Percentiles rank a stretch among this genome's conserved stretches.
These are phyloP conservation scores for Drosophila mimetica DNA, from an alignment of 2,888 invertebrate species.

Conservation along the genomic window DNA sequence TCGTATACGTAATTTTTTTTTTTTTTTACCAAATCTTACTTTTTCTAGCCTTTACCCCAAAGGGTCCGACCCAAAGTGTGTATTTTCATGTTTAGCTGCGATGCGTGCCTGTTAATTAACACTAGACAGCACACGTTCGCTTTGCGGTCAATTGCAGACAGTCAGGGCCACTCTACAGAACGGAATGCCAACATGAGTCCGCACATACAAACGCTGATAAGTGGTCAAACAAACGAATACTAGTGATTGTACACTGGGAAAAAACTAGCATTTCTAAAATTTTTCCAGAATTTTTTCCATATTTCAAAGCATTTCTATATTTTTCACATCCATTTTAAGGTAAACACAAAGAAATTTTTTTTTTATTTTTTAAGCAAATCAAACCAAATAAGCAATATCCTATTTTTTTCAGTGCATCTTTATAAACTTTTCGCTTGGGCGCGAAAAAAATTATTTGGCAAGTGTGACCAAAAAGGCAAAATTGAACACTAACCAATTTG, in stretches of 20 bases:
- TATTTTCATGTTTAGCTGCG: constrained; percentile 19
- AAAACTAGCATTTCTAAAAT: no score
- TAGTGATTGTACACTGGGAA: constrained; percentile 4
- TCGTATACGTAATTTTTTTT: neutral
- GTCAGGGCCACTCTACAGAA: constrained; percentile 38
- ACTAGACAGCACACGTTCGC: constrained; percentile 38
- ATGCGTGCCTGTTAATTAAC: constrained; percentile 45
- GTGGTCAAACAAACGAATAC: constrained; percentile 22
- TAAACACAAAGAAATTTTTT: neutral
- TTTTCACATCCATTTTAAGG: no score
- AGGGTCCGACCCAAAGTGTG: constrained; percentile 18
- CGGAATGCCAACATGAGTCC: constrained; percentile 28
- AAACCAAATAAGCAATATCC: neutral
- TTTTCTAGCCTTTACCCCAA: neutral
- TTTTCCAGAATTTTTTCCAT: no score
- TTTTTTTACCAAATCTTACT: neutral
- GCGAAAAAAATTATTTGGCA: constrained; percentile 15
- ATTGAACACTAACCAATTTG: constrained; percentile 3
- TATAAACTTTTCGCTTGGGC: constrained; percentile 9
- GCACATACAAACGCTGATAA: constrained; percentile 18
- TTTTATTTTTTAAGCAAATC: neutral
- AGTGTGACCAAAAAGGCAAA: constrained; percentile 32
- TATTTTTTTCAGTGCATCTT: constrained; percentile 11
- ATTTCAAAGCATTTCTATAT: no score
- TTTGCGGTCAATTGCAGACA: constrained; percentile 42